Evolutionary conservation across 2,113 vertebrate genomes (phyloP).

Genomic region (Urocolius indicus): DNA sequence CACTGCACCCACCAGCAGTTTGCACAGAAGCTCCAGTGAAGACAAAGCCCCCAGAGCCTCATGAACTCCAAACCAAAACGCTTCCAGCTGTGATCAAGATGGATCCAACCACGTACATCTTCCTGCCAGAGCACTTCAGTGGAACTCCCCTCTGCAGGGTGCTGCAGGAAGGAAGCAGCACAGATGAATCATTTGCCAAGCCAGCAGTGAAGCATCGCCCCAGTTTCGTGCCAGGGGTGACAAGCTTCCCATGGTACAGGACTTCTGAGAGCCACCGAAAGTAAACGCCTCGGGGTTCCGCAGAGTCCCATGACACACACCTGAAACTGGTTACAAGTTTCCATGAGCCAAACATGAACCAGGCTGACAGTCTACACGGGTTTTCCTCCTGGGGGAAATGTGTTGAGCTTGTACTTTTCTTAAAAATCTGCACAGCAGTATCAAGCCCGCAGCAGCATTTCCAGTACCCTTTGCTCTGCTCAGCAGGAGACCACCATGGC

Average conservation of each 20-base stretch:
- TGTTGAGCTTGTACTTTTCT: neutral
- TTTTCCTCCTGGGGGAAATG: neutral
- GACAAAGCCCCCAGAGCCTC: neutral
- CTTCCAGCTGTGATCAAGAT: neutral
- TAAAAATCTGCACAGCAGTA: neutral
- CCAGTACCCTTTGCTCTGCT: neutral
- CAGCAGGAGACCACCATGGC: neutral
- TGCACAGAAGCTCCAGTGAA: neutral
- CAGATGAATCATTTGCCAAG: neutral
- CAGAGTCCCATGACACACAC: neutral
- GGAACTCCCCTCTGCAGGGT: neutral
- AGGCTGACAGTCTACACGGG: neutral
- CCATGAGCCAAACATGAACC: conserved; percentile 8
- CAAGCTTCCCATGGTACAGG: neutral
- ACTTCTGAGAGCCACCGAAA: neutral
- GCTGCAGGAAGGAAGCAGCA: neutral
- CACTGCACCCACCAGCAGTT: neutral
- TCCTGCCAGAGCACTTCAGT: neutral
- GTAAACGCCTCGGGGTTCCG: neutral
- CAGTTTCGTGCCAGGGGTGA: neutral
- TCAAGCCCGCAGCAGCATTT: neutral
- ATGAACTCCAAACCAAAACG: neutral
- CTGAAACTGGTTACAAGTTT: neutral
- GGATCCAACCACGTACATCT: neutral
- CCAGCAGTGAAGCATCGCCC: neutral